Conservation (phyloP, 2,797 vertebrate genomes). For the Leuciscus waleckii region DNA sequence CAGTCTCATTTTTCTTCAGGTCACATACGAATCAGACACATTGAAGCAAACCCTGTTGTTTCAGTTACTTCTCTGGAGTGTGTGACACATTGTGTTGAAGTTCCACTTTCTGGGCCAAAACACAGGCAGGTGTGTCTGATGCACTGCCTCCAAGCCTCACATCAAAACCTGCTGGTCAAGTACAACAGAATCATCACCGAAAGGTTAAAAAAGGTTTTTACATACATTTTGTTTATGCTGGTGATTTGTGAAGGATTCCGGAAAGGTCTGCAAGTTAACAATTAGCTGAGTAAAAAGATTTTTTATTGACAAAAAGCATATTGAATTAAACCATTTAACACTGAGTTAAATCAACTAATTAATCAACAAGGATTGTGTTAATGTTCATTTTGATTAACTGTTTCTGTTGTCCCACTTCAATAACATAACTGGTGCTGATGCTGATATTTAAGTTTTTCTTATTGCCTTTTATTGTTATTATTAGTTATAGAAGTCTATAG, state of each 20-base stretch:
- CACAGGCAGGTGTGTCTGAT: constrained; percentile 70
- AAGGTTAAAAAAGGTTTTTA: constrained; percentile 59
- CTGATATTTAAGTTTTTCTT: neutral
- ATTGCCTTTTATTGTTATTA: neutral
- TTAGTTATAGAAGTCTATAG: neutral
- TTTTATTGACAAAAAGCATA: neutral
- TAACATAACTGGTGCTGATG: neutral
- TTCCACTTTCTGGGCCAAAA: constrained; percentile 64
- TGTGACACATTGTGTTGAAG: constrained; percentile 8
- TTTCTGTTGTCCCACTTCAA: neutral
- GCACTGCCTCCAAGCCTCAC: constrained; percentile 67
- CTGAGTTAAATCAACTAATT: neutral
- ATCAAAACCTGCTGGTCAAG: constrained; percentile 74
- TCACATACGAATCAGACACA: constrained; percentile 65
- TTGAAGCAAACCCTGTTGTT: constrained; percentile 65
- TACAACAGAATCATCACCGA: constrained; percentile 74
- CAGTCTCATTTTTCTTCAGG: constrained; percentile 39
- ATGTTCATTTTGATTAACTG: neutral
- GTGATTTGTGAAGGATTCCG: neutral
- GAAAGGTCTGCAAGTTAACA: neutral
- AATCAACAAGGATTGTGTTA: neutral
- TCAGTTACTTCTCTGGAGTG: constrained; percentile 60
- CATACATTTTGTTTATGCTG: neutral
- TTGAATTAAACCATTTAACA: neutral
- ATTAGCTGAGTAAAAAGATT: neutral